Evolutionary conservation across 2,797 vertebrate genomes (phyloP).

Genomic region (Chloroceryle inda): DNA sequence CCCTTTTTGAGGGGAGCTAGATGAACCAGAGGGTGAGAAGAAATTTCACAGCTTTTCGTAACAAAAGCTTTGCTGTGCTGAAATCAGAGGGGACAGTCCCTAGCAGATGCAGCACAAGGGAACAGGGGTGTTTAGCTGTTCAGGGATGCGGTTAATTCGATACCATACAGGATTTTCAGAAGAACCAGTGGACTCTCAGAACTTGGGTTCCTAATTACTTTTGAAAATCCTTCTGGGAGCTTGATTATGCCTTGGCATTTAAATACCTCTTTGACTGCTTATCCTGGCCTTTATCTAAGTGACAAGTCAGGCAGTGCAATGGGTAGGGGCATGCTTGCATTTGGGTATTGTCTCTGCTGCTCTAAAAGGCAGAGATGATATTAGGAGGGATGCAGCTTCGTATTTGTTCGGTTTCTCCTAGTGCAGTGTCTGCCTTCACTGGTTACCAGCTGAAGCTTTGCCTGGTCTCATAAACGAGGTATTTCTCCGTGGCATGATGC

Average conservation of each 20-base stretch:
- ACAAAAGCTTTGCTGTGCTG: background rate
- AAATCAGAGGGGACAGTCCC: background rate
- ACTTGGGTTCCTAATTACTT: background rate
- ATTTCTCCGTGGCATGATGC: background rate
- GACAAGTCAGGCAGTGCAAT: background rate
- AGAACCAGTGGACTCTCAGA: background rate
- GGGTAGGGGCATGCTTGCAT: background rate
- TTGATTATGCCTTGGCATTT: background rate
- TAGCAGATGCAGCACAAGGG: background rate
- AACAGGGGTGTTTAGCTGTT: background rate
- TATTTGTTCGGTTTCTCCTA: background rate
- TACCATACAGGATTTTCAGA: background rate
- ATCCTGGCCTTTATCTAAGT: background rate
- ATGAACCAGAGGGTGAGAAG: background rate
- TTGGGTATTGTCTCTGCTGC: background rate
- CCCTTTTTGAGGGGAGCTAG: background rate
- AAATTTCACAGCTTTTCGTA: background rate
- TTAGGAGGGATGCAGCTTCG: background rate
- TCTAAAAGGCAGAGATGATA: background rate
- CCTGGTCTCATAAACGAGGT: background rate
- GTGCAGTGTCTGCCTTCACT: background rate
- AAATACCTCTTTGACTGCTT: background rate
- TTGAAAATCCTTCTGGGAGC: conserved; percentile 6
- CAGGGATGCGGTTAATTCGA: background rate
- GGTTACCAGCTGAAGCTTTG: background rate